Base-by-base conservation (phyloP, 2,113 vertebrate genomes). In the Austrofundulus limnaeus region DNA sequence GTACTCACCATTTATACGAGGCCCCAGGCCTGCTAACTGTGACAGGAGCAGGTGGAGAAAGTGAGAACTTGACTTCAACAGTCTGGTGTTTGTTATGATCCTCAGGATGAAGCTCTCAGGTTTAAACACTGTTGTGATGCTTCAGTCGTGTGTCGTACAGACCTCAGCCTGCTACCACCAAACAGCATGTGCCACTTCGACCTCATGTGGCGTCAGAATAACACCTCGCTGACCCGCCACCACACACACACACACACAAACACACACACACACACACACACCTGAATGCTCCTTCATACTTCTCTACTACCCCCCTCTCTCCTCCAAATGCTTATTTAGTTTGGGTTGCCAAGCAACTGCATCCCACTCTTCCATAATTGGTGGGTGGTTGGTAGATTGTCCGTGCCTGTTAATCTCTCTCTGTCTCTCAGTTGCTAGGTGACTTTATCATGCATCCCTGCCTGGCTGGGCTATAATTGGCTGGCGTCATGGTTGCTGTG, bases 351-450 rank as follows among this genome's bases (percentile, higher is more conserved):
- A 83, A 73, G 86, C 86, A 86, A 88, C 86, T 83, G 80, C 86
- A 79, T 86, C 86, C 82, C 77, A 78, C 81, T 83, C 84, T 62
- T 77, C 80, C 77, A 81, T 85, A 86, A 86, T 87, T 86, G 87
- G 84, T 72, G 77, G 81, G 83, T 78, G 83, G 71, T 69, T 84
- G 81, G 68, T 82, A 80, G 81, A 84, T 87, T 87, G 85, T 84
- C 81, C 85, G 66, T 87, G 83, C 72, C 81, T 87, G 83, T 83
- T 85, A 83, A 81, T 85, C 76, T 84, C 70, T 77, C 85, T 62
- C 61, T 56, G 58, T 49, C 69, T 67, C 77, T 84, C 85, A 87
- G 94, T 97, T 96, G 94, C 95, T 94, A 95, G 92, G 95, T 92
- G 94, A 96, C 95, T 92, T 89, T 89, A 92, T 92, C 92, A 87